A percentile compares a stretch with the other conserved stretches of the same genome.
These are phyloP conservation scores for Stegostoma tigrinum DNA, from an alignment of 2,113 vertebrate species.

Conservation along the genomic window DNA sequence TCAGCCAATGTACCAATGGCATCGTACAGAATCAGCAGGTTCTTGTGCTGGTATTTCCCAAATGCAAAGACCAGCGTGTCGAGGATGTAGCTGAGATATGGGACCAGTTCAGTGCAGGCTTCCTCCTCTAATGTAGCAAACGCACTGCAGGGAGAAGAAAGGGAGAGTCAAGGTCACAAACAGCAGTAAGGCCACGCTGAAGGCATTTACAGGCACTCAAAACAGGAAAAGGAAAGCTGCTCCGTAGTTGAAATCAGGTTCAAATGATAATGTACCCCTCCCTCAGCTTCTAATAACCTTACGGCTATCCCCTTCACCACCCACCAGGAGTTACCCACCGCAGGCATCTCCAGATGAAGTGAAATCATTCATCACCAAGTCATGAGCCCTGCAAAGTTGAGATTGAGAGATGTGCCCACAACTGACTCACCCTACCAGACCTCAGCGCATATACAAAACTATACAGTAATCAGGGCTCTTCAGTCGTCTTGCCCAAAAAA, in stretches of 20 bases:
- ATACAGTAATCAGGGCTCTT: not conserved
- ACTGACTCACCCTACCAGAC: not conserved
- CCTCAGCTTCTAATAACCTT: not conserved
- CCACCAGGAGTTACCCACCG: not conserved
- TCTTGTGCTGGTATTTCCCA: slow-evolving; percentile 94
- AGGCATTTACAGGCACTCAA: not conserved
- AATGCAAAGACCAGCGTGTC: slow-evolving; percentile 94
- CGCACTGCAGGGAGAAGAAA: slow-evolving; percentile 54
- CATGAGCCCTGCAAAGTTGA: not conserved
- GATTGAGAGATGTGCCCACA: not conserved
- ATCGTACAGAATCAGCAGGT: slow-evolving; percentile 87
- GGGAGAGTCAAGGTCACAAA: not conserved
- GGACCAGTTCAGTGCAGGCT: slow-evolving; percentile 89
- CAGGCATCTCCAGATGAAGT: slow-evolving; percentile 45
- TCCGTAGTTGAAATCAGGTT: not conserved
- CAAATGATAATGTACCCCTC: not conserved
- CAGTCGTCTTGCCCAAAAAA: not conserved
- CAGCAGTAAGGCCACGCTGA: not conserved
- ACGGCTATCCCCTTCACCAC: no score
- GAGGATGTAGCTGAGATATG: slow-evolving; percentile 88
- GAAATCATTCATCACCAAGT: slow-evolving; percentile 43
- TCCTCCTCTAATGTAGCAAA: slow-evolving; percentile 92
- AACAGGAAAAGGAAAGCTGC: not conserved
- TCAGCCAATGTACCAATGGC: slow-evolving; percentile 88
- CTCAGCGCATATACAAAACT: not conserved